These are phyloP conservation scores for Euura lappo DNA, from an alignment of 1,140 invertebrate genomes.

Conservation along the genomic window DNA sequence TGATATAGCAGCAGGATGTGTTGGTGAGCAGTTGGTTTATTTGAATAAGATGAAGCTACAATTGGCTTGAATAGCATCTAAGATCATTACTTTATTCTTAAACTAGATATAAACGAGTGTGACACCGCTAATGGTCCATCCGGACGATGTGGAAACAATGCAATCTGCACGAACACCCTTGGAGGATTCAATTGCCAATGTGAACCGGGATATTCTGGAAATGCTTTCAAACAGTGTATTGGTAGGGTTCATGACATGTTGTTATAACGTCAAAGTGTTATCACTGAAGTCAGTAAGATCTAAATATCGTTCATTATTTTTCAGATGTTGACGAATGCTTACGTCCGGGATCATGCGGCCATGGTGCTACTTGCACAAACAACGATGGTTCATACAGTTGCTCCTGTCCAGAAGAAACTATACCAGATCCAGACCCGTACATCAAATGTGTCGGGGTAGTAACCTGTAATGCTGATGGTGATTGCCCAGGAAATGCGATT, in stretches of 20 bases:
- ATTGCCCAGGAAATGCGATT: constrained; percentile 90
- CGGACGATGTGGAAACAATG: constrained; percentile 83
- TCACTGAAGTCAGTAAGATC: background rate
- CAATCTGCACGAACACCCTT: constrained; percentile 81
- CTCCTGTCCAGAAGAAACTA: constrained; percentile 78
- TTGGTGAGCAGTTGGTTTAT: constrained; percentile 61
- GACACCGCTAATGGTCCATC: constrained; percentile 76
- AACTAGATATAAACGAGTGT: constrained; percentile 92
- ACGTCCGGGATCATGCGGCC: constrained; percentile 71
- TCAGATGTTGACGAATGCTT: constrained; percentile 84
- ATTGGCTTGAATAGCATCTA: constrained; percentile 1
- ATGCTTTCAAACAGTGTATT: constrained; percentile 76
- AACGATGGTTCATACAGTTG: constrained; percentile 79
- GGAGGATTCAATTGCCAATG: constrained; percentile 83
- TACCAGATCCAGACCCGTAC: constrained; percentile 83
- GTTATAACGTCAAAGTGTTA: background rate
- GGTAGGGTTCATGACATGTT: constrained; percentile 52
- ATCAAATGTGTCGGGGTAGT: constrained; percentile 81
- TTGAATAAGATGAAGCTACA: background rate
- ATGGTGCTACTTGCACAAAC: constrained; percentile 82
- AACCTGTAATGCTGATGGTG: constrained; percentile 73
- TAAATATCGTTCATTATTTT: constrained; percentile 8
- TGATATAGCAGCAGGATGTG: constrained; percentile 86
- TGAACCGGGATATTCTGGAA: constrained; percentile 79
- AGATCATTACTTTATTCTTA: constrained; percentile 28